Evolutionary conservation across 2,888 invertebrate species (phyloP).

Genomic region (Pseudoips prasinana): DNA sequence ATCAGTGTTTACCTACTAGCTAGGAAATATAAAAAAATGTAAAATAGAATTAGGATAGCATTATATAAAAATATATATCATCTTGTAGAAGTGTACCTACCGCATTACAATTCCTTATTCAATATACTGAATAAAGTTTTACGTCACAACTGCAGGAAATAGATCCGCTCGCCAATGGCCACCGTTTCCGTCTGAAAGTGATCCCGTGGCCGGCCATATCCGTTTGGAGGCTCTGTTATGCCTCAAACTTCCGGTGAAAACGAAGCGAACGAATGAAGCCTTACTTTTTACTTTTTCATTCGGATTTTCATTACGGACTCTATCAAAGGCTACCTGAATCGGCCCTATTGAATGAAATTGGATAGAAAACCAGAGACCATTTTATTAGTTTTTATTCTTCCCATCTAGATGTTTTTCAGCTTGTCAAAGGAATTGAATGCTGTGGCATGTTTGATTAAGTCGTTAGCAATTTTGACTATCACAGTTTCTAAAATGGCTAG

Average conservation of each 20-base stretch:
- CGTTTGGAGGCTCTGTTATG: constrained; percentile 48
- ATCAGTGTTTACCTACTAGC: too few species aligned
- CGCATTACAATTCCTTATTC: constrained; percentile 29
- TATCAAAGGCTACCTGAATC: constrained; percentile 16
- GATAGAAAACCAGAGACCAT: too few species aligned
- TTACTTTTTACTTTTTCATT: constrained; percentile 19
- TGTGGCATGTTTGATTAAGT: too few species aligned
- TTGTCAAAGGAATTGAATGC: too few species aligned
- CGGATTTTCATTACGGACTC: constrained; percentile 14
- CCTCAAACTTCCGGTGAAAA: constrained; percentile 35
- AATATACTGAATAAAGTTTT: constrained; percentile 45
- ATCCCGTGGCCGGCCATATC: constrained; percentile 46
- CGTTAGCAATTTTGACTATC: too few species aligned
- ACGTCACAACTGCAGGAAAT: constrained; percentile 54
- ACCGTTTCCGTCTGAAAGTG: constrained; percentile 53
- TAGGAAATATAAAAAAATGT: too few species aligned
- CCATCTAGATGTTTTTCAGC: too few species aligned
- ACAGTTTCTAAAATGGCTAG: too few species aligned
- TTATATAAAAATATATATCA: too few species aligned
- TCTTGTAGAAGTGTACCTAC: too few species aligned
- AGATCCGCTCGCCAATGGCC: constrained; percentile 49
- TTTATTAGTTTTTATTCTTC: too few species aligned
- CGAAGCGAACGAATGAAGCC: constrained; percentile 6
- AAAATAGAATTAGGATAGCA: too few species aligned
- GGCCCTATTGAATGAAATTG: constrained; percentile 8